Evolutionary conservation across 2,888 invertebrate species (phyloP), one percentile per base, ranked within the genome.

Genomic region (Catocala sponsa): DNA sequence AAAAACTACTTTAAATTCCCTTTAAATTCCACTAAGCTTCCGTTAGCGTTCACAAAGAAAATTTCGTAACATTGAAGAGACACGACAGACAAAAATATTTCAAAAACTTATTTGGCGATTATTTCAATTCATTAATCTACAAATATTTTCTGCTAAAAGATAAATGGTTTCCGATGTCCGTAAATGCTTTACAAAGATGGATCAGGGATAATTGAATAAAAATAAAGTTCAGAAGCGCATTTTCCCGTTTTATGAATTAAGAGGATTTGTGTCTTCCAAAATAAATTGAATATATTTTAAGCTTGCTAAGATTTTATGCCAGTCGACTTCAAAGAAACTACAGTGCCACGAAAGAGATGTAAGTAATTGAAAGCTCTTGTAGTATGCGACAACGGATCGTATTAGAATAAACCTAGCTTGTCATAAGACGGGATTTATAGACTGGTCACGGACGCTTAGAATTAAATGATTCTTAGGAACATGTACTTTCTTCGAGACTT

Each of bases 1-100:
- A 74, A 69, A 69, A 80, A 78, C 72, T 78, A 69, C 78, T 78
- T 80, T 64, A 72, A 68, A 76, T 60, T 68, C 35, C n/a, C 50
- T 50, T 35, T 12, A 43, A 47, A 35, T 35, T 59, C 68, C 69
- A 51, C 52, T 10, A 42, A 58, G 51, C 64, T 57, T 58, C 58
- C 59, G 48, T 35, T 59, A 51, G 65, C 55, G 69, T 79, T 63
- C 70, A 67, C 52, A 65, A 63, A 62, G 13, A 64, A 48, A 66
- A 51, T 49, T 55, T 46, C 7, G 9, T 9, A 25, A 25, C 13
- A 46, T 42, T 59, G 55, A 68, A 53, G 43, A 25, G 9, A 15
- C 12, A 48, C n/a, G 12, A 43, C 32, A 47, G 35, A 67, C 68
- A 6, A 60, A 69, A 72, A 72, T 72, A 72, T 47, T 46, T 53